Evolutionary conservation across 2,113 vertebrate species (phyloP).

Genomic region (Vulpes ferrilata): DNA sequence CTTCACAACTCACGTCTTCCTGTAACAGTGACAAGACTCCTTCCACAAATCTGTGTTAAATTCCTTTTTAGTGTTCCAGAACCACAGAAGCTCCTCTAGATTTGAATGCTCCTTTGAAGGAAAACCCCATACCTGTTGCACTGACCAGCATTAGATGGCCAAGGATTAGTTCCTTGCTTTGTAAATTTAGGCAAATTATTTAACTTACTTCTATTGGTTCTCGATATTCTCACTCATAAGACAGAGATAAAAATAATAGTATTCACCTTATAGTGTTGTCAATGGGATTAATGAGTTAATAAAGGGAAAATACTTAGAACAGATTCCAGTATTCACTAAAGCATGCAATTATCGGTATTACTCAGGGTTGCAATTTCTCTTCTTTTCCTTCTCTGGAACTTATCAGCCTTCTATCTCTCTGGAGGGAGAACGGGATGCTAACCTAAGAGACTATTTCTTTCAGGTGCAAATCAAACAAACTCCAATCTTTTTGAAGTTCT

Average conservation of each 20-base stretch:
- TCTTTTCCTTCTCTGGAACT: neutral
- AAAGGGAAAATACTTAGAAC: neutral
- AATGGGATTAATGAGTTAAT: neutral
- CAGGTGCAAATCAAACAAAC: neutral
- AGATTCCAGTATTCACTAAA: too few relatives aligned
- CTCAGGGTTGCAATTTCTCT: neutral
- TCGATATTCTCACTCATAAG: neutral
- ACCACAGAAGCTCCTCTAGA: neutral
- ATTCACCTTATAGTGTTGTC: neutral
- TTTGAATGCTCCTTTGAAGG: neutral
- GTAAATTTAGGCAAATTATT: neutral
- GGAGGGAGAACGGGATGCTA: neutral
- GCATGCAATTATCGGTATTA: neutral
- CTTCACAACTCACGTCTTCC: neutral
- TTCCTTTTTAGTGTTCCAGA: neutral
- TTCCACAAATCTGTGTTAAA: neutral
- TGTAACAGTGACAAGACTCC: neutral
- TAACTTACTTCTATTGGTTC: neutral
- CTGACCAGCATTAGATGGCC: neutral
- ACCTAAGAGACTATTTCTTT: neutral
- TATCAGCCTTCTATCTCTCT: neutral
- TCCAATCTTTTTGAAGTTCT: neutral
- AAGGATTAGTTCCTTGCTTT: neutral
- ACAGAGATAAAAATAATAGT: neutral
- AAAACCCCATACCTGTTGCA: neutral